Base-by-base conservation (phyloP, 2,888 invertebrate species). In the Baronia brevicornis region DNA sequence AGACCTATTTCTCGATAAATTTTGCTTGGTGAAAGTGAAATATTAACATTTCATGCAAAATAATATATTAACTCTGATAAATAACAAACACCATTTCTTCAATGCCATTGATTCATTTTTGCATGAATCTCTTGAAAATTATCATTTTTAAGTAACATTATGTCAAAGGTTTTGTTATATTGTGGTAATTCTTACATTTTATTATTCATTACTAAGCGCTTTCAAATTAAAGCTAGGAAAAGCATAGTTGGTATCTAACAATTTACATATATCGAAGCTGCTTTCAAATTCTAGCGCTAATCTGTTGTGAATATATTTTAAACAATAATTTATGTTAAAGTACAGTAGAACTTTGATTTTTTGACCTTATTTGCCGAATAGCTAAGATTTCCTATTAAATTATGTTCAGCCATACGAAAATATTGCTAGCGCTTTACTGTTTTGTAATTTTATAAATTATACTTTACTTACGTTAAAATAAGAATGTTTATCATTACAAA, bases 21-120 rank as follows among this genome's bases (percentile, higher is more conserved):
- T 58, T 62, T 65, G 72, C 73, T 74, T 74, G 79, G 78, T 78
- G 77, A 74, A 61, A 71, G 79, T 73, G 51, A 66, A 59, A 69
- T 72, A 72, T 65, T 63, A 69, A 54, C 44, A 57, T 54, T 51
- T 71, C 69, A 69, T 71, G 63, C 70, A 62, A 67, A n/a, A n/a
- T n/a, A n/a, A 59, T 46, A 50, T 62, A 62, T 61, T 63, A 62
- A 62, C 48, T 44, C 46, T 43, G 50, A 60, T 48, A 44, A 60
- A 69, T 75, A 78, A 75, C 70, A 69, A 70, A 78, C 82, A 84
- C 84, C 84, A 82, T 79, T 82, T 82, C 80, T 84, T 82, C 80
- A 68, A 64, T 62, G 63, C 66, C 78, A 80, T 80, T 59, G 73
- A 73, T 72, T 77, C 80, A 82, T 82, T 80, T 79, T 46, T 84